Conservation (phyloP, 2,797 vertebrate species). For the Anguilla pacifica region DNA sequence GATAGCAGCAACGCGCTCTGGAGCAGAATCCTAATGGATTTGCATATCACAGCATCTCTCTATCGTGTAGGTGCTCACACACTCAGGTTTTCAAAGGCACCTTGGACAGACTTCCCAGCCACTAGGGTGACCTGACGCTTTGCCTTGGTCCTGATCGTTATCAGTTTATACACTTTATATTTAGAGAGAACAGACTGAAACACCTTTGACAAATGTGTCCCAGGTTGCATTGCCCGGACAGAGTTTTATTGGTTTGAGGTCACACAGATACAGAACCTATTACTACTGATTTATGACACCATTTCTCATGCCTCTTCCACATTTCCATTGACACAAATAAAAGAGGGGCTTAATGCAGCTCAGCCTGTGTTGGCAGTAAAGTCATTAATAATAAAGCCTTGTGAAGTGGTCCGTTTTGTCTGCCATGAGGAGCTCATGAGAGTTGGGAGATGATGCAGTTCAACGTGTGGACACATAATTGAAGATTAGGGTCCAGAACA, state of each 20-base stretch:
- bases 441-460: neutral
- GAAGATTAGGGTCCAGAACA: neutral
- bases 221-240: neutral
- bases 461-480: neutral
- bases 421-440: slow-evolving; percentile 13
- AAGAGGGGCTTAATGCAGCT: neutral
- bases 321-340: slow-evolving; percentile 9
- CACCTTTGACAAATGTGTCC: neutral
- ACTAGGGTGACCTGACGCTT: neutral
- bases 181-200: neutral
- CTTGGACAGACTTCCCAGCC: neutral
- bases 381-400: slow-evolving; percentile 13
- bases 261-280: neutral
- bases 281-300: neutral
- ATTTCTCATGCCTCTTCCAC: neutral
- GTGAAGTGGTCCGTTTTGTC: slow-evolving; percentile 15
- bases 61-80: neutral
- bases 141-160: neutral
- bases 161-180: neutral
- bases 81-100: neutral
- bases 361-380: neutral
- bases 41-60: slow-evolving; percentile 35
- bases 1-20: slow-evolving; percentile 8
- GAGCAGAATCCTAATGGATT: slow-evolving; percentile 2
- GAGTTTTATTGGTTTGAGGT: slow-evolving; percentile 25